Conservation (phyloP, 2,797 vertebrate species). For the Scyliorhinus canicula region DNA sequence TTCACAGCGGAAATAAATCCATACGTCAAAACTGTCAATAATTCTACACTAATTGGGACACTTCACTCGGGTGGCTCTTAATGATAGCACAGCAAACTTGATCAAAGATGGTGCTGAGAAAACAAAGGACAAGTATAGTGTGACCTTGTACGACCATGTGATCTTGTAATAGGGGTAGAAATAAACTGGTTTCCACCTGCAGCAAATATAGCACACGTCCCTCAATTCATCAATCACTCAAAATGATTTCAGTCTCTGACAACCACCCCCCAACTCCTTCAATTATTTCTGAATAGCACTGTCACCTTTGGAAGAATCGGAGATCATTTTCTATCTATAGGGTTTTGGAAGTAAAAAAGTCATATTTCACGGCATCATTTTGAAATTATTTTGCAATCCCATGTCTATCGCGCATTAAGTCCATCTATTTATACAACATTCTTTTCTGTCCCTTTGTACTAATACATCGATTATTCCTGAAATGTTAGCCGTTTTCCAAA, state of each 20-base stretch:
- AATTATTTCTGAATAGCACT: conserved; percentile 16
- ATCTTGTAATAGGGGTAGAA: background rate
- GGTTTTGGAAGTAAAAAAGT: background rate
- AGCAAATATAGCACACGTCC: background rate
- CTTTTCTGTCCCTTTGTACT: background rate
- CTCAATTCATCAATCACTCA: background rate
- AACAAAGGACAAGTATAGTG: background rate
- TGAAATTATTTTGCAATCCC: background rate
- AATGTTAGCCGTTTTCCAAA: background rate
- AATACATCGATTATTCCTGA: background rate
- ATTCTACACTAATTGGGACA: background rate
- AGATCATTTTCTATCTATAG: background rate
- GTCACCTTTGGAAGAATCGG: background rate
- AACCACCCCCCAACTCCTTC: too few species aligned
- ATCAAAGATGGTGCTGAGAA: background rate
- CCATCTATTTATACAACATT: background rate
- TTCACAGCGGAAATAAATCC: background rate
- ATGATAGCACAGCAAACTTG: background rate
- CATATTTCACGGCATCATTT: background rate
- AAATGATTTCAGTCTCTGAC: background rate
- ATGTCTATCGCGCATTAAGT: background rate
- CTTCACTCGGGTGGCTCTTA: background rate
- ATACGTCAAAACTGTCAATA: background rate
- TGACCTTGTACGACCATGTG: background rate
- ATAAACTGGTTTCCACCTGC: background rate